phyloP scores from a whole-genome alignment of 2,888 invertebrate genomes.

The Epiperipatus broadwayi region DNA sequence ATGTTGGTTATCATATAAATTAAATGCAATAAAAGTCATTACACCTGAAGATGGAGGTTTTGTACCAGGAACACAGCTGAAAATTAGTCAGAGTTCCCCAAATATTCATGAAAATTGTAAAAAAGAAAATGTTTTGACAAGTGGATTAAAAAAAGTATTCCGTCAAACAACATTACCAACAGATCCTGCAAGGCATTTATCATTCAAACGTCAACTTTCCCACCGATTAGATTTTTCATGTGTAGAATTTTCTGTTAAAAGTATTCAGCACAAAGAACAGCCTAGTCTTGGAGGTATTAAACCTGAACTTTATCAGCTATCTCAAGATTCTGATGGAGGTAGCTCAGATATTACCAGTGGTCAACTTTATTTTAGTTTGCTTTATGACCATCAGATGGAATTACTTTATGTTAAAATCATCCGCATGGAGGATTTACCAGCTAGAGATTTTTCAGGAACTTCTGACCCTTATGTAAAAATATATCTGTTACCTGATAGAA shows the following conservation, averaged over 20 bases:
- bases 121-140: too few relatives aligned
- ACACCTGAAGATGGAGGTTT: too few relatives aligned
- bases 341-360: too few relatives aligned
- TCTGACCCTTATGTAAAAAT: constrained; percentile 74
- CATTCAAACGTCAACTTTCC: constrained; percentile 58
- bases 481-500: constrained; percentile 59
- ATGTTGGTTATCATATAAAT: too few relatives aligned
- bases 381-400: constrained; percentile 60
- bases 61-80: too few relatives aligned
- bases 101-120: too few relatives aligned
- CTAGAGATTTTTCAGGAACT: constrained; percentile 61
- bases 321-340: too few relatives aligned
- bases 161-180: constrained; percentile 62
- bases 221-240: constrained; percentile 55
- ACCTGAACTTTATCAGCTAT: constrained; percentile 28
- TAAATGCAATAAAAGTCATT: too few relatives aligned
- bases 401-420: constrained; percentile 57
- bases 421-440: constrained; percentile 57
- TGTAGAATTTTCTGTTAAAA: constrained; percentile 58
- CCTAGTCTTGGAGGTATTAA: constrained; percentile 24
- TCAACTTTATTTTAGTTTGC: constrained; percentile 56
- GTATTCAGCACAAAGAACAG: constrained; percentile 25
- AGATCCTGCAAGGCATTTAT: constrained; percentile 58
- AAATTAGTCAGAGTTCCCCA: too few relatives aligned
- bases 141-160: too few relatives aligned